Evolutionary conservation across 2,888 invertebrate species (phyloP), one percentile per base, ranked within the genome.

Genomic region (Synergus umbraculus): DNA sequence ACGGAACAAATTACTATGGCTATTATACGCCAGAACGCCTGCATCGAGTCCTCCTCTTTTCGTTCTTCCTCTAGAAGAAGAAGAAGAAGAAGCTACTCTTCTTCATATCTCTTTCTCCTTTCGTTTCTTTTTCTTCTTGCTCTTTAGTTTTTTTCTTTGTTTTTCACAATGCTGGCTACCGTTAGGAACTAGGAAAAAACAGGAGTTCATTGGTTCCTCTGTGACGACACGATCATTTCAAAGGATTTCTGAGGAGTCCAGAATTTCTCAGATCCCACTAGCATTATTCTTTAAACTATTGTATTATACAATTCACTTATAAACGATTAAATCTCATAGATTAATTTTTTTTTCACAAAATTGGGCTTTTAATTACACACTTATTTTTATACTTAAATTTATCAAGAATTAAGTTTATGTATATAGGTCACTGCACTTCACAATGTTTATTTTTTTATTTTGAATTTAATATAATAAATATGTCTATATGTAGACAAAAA

Each of bases 1-100:
- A 54, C 49, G 73, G 73, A 73, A 73, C n/a, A 73, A 54, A 73
- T 73, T 73, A 73, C 49, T 73, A 37, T 54, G 54, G 49, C 54
- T 15, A 73, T 73, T 22, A 49, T 22, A 13, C 46, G 49, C 22
- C 46, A 49, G n/a, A 73, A 73, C 54, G 37, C 49, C 29, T 29
- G 29, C 37, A 73, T n/a, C 49, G 73, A 73, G n/a, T 5, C 49
- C 73, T 54, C 10, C 67, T 67, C 44, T 44, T 44, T 67, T 67
- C 46, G 66, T 67, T 43, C 46, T 15, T 54, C 73, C 12, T 73
- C 41, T 49, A 5, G 9, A 54, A 2, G 5, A 7, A 54, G n/a
- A n/a, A n/a, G n/a, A 54, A 54, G n/a, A 13, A 60, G 12, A 12
- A 60, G 22, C 22, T 37, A 4, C 49, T 49, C n/a, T 54, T 73